Base-by-base conservation (phyloP, 2,888 invertebrate species). In the Ectemnius cavifrons region DNA sequence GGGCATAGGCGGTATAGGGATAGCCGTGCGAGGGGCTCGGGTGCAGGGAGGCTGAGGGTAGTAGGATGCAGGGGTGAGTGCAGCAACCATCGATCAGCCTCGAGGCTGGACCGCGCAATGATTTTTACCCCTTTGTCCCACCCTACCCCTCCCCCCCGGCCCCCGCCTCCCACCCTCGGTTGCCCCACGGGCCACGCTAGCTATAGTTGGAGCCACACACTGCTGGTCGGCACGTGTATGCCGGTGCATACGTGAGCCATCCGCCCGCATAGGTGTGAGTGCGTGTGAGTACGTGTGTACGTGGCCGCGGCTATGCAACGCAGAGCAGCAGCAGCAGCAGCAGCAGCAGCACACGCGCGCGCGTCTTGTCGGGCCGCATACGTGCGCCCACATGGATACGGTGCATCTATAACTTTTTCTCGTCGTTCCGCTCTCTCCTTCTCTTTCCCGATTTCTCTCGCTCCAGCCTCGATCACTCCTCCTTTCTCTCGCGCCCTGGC, bases 41-140 rank as follows among this genome's bases (percentile, higher is more conserved):
- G 78, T 57, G 71, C 69, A 66, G 76, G 71, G 80, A 73, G 73
- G 77, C 56, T 73, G 83, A 76, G 81, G 74, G 76, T 77, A 77
- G 81, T 80, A 82, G 37, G 78, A 80, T 81, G 82, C 77, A 84
- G 85, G 80, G 80, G 79, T 77, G 85, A 86, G 86, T 86, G 88
- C 88, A 87, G 88, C 89, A 88, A 87, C 87, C 89, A 89, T 89
- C 89, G 89, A 89, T 89, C 89, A 89, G 91, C 89, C 91, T 90
- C 89, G 87, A 90, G 90, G 89, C 91, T 89, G 90, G 90, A 90
- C 91, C 90, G 89, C 88, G 91, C 91, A 91, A 91, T 91, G 91
- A 91, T 91, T 91, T 91, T 91, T 90, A 89, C 89, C 90, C 89
- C 89, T 89, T 89, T 89, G 88, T 89, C 85, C 89, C 88, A 81